A percentile compares a stretch with the other conserved stretches of the same genome.
phyloP scores from a whole-genome alignment of 1,140 invertebrate species.

The Drosophila seguyi region DNA sequence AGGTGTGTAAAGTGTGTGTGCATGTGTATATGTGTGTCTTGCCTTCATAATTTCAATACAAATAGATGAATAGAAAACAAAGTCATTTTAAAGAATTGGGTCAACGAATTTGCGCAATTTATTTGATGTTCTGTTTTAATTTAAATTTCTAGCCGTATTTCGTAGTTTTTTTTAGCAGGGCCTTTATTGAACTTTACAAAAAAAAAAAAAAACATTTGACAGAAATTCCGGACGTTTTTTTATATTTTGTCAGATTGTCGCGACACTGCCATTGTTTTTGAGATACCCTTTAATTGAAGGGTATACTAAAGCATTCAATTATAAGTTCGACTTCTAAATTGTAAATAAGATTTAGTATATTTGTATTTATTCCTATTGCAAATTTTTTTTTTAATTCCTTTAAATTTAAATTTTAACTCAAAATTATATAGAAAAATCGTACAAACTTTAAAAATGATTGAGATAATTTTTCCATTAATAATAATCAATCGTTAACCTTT shows the following conservation, averaged over 20 bases:
- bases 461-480: not conserved
- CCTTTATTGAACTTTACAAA: conserved; percentile 59
- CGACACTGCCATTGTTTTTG: conserved; percentile 30
- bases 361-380: too few species aligned
- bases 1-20: not conserved
- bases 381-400: not conserved
- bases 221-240: conserved; percentile 29
- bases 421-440: not conserved
- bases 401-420: not conserved
- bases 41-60: conserved; percentile 61
- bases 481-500: not conserved
- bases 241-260: conserved; percentile 17
- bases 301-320: too few species aligned
- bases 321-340: too few species aligned
- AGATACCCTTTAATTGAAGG: not conserved
- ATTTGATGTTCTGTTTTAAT: conserved; percentile 67
- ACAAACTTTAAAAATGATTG: not conserved
- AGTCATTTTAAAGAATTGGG: conserved; percentile 67
- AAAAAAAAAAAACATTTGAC: conserved; percentile 43
- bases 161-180: conserved; percentile 29
- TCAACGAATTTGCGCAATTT: conserved; percentile 76
- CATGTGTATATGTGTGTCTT: conserved; percentile 5
- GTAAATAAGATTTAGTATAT: too few species aligned
- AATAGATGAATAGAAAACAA: conserved; percentile 65
- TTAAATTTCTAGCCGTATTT: conserved; percentile 19